Conservation (phyloP, 2,113 vertebrate species). For the Cercocebus atys region DNA sequence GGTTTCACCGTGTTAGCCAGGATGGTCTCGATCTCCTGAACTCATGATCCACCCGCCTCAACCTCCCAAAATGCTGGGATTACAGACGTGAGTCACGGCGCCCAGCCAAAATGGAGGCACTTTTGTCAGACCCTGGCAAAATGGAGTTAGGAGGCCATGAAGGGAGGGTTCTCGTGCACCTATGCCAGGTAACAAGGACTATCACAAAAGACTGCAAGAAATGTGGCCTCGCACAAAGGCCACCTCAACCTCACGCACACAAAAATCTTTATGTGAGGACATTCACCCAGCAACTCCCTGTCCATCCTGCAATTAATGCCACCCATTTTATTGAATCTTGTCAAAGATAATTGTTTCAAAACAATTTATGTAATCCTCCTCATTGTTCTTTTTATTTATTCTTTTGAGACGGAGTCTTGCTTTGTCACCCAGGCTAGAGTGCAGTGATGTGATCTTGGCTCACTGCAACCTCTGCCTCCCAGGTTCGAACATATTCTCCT, state of each 20-base stretch:
- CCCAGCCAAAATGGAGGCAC: not conserved
- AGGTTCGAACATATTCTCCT: no score
- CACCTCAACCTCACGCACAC: not conserved
- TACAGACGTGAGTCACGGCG: no score
- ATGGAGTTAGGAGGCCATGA: not conserved
- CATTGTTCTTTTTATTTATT: not conserved
- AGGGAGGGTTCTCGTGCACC: not conserved
- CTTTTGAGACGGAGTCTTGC: no score
- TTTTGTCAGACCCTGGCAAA: not conserved
- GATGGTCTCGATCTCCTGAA: no score
- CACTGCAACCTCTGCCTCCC: no score
- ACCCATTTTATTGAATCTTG: not conserved
- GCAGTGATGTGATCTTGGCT: no score
- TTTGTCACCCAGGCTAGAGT: no score
- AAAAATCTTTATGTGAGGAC: not conserved
- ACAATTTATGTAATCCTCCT: not conserved
- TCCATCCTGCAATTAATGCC: not conserved
- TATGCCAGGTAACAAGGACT: not conserved
- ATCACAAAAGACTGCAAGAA: not conserved
- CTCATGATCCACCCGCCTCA: no score
- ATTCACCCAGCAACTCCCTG: not conserved
- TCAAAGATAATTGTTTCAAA: not conserved
- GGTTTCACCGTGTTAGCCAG: no score
- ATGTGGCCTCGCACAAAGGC: not conserved
- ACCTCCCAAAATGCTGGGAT: no score